Percentiles rank a stretch among this genome's conserved stretches.
These are phyloP conservation scores for Selenia dentaria DNA, from an alignment of 2,888 invertebrate genomes.

Conservation along the genomic window DNA sequence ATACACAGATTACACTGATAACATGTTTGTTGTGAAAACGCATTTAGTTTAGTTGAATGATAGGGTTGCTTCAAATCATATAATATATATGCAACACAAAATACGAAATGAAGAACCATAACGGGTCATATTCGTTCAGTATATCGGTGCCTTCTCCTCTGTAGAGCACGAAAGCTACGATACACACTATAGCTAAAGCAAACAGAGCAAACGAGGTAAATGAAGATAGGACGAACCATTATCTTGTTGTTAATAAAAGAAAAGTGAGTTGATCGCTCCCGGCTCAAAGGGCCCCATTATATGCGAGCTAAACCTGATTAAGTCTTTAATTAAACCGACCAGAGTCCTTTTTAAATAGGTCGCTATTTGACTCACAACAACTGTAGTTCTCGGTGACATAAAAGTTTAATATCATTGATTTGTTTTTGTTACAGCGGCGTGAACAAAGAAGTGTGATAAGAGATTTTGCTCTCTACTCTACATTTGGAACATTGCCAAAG, in stretches of 20 bases:
- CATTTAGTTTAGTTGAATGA: background rate
- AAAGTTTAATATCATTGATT: slow-evolving; percentile 3
- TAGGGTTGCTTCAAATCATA: too few relatives aligned
- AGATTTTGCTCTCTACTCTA: slow-evolving; percentile 19
- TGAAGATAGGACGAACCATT: too few relatives aligned
- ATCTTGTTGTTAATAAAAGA: too few relatives aligned
- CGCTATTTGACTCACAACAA: background rate
- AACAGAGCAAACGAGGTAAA: too few relatives aligned
- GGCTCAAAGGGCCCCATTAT: slow-evolving; percentile 28
- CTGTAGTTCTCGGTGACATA: background rate
- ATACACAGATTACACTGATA: background rate
- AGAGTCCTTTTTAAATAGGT: slow-evolving; percentile 5
- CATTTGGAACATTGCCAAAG: slow-evolving; percentile 33
- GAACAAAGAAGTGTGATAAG: slow-evolving; percentile 30
- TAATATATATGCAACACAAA: too few relatives aligned
- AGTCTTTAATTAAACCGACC: slow-evolving; percentile 33
- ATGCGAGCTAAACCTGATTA: slow-evolving; percentile 19
- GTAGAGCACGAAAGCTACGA: too few relatives aligned
- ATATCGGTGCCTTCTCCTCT: too few relatives aligned
- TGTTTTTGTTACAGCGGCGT: slow-evolving; percentile 30
- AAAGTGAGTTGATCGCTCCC: slow-evolving; percentile 14
- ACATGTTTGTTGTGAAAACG: background rate
- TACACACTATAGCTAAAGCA: too few relatives aligned
- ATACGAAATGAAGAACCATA: too few relatives aligned
- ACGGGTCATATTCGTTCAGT: too few relatives aligned